Conservation (phyloP, 2,888 invertebrate species). For the Encarsia formosa region DNA sequence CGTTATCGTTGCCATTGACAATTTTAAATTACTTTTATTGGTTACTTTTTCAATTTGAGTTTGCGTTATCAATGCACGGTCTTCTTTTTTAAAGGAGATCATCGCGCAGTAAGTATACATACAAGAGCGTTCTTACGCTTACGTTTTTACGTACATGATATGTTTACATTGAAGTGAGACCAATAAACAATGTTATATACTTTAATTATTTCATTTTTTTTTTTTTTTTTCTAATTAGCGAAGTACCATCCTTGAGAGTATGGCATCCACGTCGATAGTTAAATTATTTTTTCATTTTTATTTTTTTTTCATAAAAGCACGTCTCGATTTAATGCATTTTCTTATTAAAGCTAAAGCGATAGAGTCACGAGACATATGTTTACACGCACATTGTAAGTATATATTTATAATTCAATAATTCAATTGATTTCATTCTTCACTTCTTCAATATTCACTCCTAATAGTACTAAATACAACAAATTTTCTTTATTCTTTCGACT, state of each 20-base stretch:
- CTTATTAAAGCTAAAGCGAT: conserved; percentile 39
- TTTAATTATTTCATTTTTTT: too few relatives aligned
- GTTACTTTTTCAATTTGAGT: conserved; percentile 8
- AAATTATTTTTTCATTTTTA: conserved; percentile 7
- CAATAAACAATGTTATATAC: too few relatives aligned
- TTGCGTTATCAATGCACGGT: conserved; percentile 11
- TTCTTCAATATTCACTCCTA: conserved; percentile 42
- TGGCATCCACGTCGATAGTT: conserved; percentile 11
- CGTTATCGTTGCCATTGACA: conserved; percentile 13
- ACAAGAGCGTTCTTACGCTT: too few relatives aligned
- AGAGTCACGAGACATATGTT: conserved; percentile 27
- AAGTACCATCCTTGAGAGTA: too few relatives aligned
- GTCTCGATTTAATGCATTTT: conserved; percentile 31
- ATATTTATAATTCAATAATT: conserved; percentile 11
- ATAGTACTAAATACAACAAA: conserved; percentile 44
- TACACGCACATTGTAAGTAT: conserved; percentile 12
- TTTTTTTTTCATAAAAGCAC: conserved; percentile 28
- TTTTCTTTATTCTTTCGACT: conserved; percentile 10
- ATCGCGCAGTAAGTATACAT: too few relatives aligned
- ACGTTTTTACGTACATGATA: too few relatives aligned
- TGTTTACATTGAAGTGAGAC: too few relatives aligned
- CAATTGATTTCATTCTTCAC: conserved; percentile 6
- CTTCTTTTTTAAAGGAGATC: too few relatives aligned
- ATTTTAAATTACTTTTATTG: conserved; percentile 8
- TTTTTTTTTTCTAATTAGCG: too few relatives aligned